phyloP scores from a whole-genome alignment of 2,797 vertebrate species.

The Graptemys geographica region DNA sequence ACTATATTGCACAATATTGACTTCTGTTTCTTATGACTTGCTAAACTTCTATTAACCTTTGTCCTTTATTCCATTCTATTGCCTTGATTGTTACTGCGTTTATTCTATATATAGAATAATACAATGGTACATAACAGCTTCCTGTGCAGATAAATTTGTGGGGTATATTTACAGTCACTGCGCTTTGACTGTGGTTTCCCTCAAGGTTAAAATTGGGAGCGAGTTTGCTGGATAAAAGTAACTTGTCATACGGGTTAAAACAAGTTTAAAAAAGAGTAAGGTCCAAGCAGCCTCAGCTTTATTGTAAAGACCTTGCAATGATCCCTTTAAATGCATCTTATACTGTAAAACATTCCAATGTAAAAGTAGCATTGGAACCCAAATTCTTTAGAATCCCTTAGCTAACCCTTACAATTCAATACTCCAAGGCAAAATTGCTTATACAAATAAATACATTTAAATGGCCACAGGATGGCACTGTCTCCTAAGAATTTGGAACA shows the following conservation, averaged over 20 bases:
- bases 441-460: neutral
- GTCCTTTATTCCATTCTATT: slow-evolving; percentile 3
- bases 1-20: neutral
- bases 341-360: neutral
- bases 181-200: neutral
- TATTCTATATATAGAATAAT: neutral
- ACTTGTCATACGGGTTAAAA: neutral
- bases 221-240: neutral
- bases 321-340: neutral
- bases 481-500: neutral
- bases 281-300: neutral
- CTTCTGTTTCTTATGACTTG: neutral
- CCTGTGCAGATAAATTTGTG: neutral
- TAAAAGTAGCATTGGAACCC: neutral
- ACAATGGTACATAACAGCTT: neutral
- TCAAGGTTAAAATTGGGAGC: neutral
- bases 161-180: neutral
- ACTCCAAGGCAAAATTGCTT: neutral
- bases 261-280: neutral
- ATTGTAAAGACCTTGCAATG: neutral
- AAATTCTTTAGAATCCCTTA: slow-evolving; percentile 3
- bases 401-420: neutral
- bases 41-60: neutral
- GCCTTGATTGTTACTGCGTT: neutral
- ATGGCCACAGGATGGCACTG: slow-evolving; percentile 14